phyloP scores from a whole-genome alignment of 2,797 vertebrate genomes.

The Acrossocheilus fasciatus region DNA sequence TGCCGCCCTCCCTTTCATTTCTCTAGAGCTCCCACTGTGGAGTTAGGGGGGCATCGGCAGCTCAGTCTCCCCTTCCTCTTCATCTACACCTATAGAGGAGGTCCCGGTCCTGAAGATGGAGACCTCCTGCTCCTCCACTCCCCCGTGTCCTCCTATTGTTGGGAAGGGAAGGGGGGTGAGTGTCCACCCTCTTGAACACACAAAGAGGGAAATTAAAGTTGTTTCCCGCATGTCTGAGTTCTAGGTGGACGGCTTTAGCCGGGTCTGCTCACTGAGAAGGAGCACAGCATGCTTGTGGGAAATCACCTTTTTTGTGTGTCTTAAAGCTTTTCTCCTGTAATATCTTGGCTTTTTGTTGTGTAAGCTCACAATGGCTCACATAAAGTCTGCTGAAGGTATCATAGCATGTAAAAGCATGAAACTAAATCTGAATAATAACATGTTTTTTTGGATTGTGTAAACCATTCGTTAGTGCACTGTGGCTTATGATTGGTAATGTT shows the following conservation, averaged over 20 bases:
- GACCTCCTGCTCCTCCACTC: conserved; percentile 81
- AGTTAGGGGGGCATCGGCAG: conserved; percentile 65
- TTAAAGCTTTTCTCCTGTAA: conserved; percentile 19
- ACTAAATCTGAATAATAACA: background rate
- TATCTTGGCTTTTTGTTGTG: conserved; percentile 12
- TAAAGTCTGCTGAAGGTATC: background rate
- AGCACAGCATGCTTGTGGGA: conserved; percentile 64
- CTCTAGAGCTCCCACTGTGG: conserved; percentile 89
- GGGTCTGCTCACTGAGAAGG: conserved; percentile 58
- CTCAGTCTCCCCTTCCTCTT: conserved; percentile 64
- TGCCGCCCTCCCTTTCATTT: conserved; percentile 91
- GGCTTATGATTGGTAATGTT: conserved; percentile 4
- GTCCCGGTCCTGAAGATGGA: conserved; percentile 88
- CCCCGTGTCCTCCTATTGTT: conserved; percentile 70
- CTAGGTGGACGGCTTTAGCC: conserved; percentile 60
- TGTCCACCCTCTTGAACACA: conserved; percentile 60
- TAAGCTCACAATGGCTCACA: background rate
- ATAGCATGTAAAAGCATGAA: conserved; percentile 10
- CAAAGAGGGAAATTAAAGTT: conserved; percentile 71
- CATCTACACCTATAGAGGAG: conserved; percentile 79
- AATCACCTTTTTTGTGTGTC: conserved; percentile 50
- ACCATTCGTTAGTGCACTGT: background rate
- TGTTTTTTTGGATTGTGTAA: conserved; percentile 4
- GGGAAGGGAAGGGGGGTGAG: conserved; percentile 53
- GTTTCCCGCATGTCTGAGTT: conserved; percentile 66